These are phyloP conservation scores for Acipenser transmontanus DNA, from an alignment of 2,797 vertebrate genomes.

Conservation along the genomic window DNA sequence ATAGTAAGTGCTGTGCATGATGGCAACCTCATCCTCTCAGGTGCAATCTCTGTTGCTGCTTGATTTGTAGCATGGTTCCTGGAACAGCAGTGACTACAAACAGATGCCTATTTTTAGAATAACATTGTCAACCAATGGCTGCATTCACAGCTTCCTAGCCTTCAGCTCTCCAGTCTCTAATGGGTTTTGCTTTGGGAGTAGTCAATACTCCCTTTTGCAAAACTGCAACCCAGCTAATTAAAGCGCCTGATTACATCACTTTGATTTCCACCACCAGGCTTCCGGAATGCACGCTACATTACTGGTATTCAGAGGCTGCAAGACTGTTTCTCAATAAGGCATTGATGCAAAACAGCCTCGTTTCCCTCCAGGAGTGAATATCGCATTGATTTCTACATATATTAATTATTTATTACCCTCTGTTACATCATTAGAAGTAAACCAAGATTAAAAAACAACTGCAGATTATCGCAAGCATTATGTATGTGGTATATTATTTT, in stretches of 20 bases:
- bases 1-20: neutral
- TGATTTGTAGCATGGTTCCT: slow-evolving; percentile 4
- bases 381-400: too few relatives aligned
- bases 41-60: neutral
- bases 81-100: slow-evolving; percentile 4
- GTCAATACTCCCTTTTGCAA: neutral
- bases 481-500: too few relatives aligned
- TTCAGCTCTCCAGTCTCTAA: neutral
- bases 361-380: too few relatives aligned
- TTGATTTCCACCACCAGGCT: neutral
- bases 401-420: too few relatives aligned
- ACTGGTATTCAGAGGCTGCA: neutral
- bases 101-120: slow-evolving; percentile 14
- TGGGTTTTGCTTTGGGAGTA: neutral
- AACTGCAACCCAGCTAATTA: neutral
- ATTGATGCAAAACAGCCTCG: neutral
- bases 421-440: too few relatives aligned
- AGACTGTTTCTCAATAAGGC: neutral
- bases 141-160: neutral
- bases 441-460: too few relatives aligned
- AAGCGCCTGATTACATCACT: neutral
- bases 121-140: slow-evolving; percentile 10
- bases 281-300: neutral
- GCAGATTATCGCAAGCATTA: too few relatives aligned
- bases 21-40: neutral